Evolutionary conservation across 2,888 invertebrate genomes (phyloP), one percentile per base, ranked within the genome.

Genomic region (Drepana falcataria): DNA sequence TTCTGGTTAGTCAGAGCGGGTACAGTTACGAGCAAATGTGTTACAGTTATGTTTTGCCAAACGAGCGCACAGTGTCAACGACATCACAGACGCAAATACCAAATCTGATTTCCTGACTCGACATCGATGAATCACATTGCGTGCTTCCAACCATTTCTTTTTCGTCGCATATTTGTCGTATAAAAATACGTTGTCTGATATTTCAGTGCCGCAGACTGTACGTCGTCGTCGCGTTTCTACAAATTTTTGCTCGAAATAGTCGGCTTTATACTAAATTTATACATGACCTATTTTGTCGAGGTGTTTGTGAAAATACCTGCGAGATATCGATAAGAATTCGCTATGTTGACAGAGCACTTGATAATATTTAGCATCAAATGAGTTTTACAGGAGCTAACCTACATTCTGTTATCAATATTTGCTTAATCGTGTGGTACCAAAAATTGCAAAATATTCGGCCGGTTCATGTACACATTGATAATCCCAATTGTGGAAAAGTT

Each of bases 341-440:
- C 87, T 71, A 78, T 84, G 77, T 85, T 85, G 77, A 81, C 80
- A 73, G 69, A 81, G 65, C 80, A 83, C 84, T 85, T 86, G 87
- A 90, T 85, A 88, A 87, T 83, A 85, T 90, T 90, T 81, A 83
- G 82, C 77, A 79, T 73, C 79, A 73, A 77, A 79, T 79, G 77
- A 73, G 75, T 69, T 81, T 75, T 81, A 84, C 81, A 74, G 87
- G 82, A 83, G 83, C 84, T 87, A 87, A 87, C 89, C 90, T 87
- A 90, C 79, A 78, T 88, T 77, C 58, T 60, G 75, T 82, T 90
- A 90, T 91, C 89, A 75, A 73, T 83, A 80, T 87, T 86, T 85
- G 77, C 79, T 81, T 85, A 81, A 87, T 83, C 77, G 74, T 68
- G 66, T 73, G 64, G 67, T 71, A 66, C 49, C n/a, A 75, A 63